Evolutionary conservation across 2,888 invertebrate genomes (phyloP).

Genomic region (Chorisops tibialis): DNA sequence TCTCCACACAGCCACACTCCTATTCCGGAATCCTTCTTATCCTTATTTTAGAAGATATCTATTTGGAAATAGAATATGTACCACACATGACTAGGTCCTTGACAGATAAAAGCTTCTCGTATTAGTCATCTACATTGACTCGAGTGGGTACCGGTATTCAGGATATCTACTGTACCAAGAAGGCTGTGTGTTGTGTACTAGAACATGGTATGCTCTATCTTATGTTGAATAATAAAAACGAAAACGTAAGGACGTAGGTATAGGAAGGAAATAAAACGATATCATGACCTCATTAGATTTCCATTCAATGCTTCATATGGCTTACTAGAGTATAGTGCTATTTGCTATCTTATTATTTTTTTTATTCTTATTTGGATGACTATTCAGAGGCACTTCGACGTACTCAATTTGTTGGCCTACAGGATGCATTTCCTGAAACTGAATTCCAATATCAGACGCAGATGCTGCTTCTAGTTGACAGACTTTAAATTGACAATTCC

Average conservation of each 20-base stretch:
- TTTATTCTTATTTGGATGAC: slow-evolving; percentile 12
- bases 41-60: slow-evolving; percentile 24
- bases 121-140: slow-evolving; percentile 31
- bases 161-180: background rate
- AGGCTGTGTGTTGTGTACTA: too few relatives aligned
- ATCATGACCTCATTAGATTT: slow-evolving; percentile 33
- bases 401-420: slow-evolving; percentile 30
- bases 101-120: slow-evolving; percentile 32
- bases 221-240: slow-evolving; percentile 14
- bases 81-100: slow-evolving; percentile 32
- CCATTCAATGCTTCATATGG: slow-evolving; percentile 30
- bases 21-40: slow-evolving; percentile 10
- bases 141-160: slow-evolving; percentile 7
- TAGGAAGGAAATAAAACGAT: slow-evolving; percentile 30
- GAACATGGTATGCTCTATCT: background rate
- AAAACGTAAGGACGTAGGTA: slow-evolving; percentile 18
- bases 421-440: background rate
- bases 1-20: background rate
- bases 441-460: too few relatives aligned
- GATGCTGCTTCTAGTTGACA: too few relatives aligned
- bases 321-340: slow-evolving; percentile 4
- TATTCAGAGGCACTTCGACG: slow-evolving; percentile 20
- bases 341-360: slow-evolving; percentile 8
- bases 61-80: slow-evolving; percentile 31
- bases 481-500: too few relatives aligned